phyloP scores from a whole-genome alignment of 2,113 vertebrate genomes.

The Erinaceus europaeus region DNA sequence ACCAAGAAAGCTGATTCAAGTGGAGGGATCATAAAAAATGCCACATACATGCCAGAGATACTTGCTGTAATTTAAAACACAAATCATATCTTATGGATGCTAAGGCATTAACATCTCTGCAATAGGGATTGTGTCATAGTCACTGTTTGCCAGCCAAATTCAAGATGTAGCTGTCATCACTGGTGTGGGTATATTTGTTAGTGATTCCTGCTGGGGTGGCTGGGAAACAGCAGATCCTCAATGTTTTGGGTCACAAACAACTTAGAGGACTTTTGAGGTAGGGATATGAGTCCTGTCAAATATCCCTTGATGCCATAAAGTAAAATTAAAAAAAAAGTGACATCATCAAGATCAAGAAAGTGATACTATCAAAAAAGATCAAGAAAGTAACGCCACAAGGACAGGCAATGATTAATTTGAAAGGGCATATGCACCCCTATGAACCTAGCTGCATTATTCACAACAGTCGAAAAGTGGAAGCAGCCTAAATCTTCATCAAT shows the following conservation, averaged over 20 bases:
- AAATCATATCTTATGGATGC: background rate
- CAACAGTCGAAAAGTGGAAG: too few species aligned
- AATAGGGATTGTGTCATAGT: background rate
- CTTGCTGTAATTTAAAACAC: conserved; percentile 22
- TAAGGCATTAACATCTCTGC: background rate
- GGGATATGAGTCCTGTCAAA: background rate
- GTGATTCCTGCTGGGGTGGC: background rate
- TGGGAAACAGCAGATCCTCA: background rate
- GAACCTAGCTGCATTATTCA: too few species aligned
- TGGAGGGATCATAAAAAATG: background rate
- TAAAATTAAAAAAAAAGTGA: too few species aligned
- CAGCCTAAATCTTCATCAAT: too few species aligned
- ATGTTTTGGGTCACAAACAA: background rate
- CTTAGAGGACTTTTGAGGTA: background rate
- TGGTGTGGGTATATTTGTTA: background rate
- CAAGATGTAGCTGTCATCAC: background rate
- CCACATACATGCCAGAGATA: background rate
- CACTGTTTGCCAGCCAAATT: background rate
- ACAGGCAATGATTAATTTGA: too few species aligned
- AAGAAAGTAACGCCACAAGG: too few species aligned
- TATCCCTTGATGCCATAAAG: background rate
- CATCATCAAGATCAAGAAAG: background rate
- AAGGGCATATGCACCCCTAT: too few species aligned
- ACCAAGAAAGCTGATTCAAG: background rate
- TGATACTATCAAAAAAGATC: background rate